Evolutionary conservation across 1,140 invertebrate species (phyloP).

Genomic region (Sweltsa coloradensis): DNA sequence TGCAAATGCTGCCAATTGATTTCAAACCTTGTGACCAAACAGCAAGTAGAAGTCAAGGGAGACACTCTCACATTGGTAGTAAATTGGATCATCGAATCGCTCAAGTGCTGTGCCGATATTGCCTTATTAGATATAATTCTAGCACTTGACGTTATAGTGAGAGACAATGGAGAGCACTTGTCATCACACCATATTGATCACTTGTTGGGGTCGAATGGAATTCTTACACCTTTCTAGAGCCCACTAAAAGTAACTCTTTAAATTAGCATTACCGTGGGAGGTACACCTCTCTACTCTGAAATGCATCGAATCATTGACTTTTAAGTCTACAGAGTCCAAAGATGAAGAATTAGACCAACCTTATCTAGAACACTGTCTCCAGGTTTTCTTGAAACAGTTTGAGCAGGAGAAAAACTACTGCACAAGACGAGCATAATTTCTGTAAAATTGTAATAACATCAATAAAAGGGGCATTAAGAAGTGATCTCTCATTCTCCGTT

Average conservation of each 20-base stretch:
- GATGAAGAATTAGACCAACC: neutral
- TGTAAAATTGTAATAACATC: neutral
- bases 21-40: constrained; percentile 25
- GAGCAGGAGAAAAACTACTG: neutral
- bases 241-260: neutral
- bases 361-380: constrained; percentile 5
- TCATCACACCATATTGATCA: constrained; percentile 3
- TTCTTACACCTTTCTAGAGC: neutral
- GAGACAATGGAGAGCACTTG: neutral
- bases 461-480: neutral
- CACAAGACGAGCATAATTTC: neutral
- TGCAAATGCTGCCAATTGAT: constrained; percentile 31
- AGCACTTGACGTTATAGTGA: constrained; percentile 9
- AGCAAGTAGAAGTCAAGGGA: constrained; percentile 25
- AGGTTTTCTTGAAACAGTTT: constrained; percentile 1
- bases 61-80: constrained; percentile 25
- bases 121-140: constrained; percentile 10
- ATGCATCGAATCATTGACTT: constrained; percentile 5
- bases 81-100: constrained; percentile 28
- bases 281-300: neutral
- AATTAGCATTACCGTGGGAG: constrained; percentile 3
- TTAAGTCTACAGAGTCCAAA: neutral
- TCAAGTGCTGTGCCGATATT: constrained; percentile 20
- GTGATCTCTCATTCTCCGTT: neutral
- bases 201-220: constrained; percentile 3